These are phyloP conservation scores for Aphodius granarius DNA, from an alignment of 2,888 invertebrate species.

Conservation along the genomic window DNA sequence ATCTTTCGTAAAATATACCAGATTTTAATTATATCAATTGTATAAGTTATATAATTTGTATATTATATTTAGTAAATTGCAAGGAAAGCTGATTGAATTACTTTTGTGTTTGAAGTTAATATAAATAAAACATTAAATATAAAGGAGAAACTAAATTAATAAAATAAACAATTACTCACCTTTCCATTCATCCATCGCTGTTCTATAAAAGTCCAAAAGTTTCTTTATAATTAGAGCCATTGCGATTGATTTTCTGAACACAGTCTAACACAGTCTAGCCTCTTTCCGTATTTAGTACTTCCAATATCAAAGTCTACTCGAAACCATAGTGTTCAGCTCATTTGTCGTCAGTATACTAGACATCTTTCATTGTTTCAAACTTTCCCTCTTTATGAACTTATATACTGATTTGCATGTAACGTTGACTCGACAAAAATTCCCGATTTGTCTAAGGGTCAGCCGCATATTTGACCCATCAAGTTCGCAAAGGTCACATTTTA, in stretches of 20 bases:
- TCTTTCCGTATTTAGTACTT: not conserved
- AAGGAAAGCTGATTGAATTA: too few species aligned
- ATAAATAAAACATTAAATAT: too few species aligned
- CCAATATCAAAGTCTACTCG: not conserved
- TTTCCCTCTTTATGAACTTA: not conserved
- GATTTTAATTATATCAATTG: too few species aligned
- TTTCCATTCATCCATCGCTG: slow-evolving; percentile 11
- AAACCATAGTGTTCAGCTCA: not conserved
- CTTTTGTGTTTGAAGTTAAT: too few species aligned
- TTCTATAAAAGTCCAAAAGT: not conserved
- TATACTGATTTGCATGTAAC: not conserved
- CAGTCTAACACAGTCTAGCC: not conserved
- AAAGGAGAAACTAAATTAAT: not conserved
- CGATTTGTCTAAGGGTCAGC: not conserved
- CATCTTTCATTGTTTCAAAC: not conserved
- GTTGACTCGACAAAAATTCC: not conserved
- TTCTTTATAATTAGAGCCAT: slow-evolving; percentile 15
- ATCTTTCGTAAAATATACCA: too few species aligned
- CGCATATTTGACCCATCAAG: not conserved
- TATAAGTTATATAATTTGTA: too few species aligned
- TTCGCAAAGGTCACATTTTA: not conserved
- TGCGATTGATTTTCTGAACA: not conserved
- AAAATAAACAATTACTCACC: slow-evolving; percentile 3
- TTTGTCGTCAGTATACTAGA: not conserved
- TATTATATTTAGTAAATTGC: too few species aligned